phyloP scores from a whole-genome alignment of 2,113 vertebrate genomes.

The Tringa solitaria region DNA sequence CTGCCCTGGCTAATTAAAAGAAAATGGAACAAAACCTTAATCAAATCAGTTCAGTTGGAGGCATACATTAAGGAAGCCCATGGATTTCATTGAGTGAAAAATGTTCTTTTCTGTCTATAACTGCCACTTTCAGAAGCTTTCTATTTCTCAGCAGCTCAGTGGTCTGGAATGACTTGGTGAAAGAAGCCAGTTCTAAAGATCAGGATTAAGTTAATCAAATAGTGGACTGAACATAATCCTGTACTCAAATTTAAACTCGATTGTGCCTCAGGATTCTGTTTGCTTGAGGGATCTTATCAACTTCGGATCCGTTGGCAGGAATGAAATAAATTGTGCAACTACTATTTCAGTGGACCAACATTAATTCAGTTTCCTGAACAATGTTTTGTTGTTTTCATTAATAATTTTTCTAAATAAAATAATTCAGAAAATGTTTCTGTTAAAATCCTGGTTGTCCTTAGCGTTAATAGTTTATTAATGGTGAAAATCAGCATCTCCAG shows the following conservation, averaged over 20 bases:
- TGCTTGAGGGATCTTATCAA: neutral
- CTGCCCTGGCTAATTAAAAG: slow-evolving; percentile 13
- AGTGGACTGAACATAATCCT: slow-evolving; percentile 33
- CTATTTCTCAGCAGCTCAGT: neutral
- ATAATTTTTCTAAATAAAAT: neutral
- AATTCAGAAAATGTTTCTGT: neutral
- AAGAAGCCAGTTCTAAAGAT: slow-evolving; percentile 40
- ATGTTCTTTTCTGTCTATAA: slow-evolving; percentile 19
- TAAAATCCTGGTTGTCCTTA: neutral
- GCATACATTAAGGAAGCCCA: neutral
- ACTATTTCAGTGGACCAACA: neutral
- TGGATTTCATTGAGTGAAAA: slow-evolving; percentile 28
- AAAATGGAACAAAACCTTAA: slow-evolving; percentile 23
- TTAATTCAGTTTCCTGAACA: neutral
- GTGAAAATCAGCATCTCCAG: neutral
- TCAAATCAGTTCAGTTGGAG: slow-evolving; percentile 12
- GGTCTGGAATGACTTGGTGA: slow-evolving; percentile 27
- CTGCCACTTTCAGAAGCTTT: slow-evolving; percentile 39
- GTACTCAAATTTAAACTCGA: neutral
- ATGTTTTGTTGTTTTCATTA: neutral
- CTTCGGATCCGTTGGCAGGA: neutral
- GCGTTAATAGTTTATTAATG: neutral
- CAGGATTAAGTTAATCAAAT: slow-evolving; percentile 49
- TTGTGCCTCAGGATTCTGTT: slow-evolving; percentile 12
- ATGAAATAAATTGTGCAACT: neutral